phyloP scores from a whole-genome alignment of 2,797 vertebrate species.

The Megalops cyprinoides region DNA sequence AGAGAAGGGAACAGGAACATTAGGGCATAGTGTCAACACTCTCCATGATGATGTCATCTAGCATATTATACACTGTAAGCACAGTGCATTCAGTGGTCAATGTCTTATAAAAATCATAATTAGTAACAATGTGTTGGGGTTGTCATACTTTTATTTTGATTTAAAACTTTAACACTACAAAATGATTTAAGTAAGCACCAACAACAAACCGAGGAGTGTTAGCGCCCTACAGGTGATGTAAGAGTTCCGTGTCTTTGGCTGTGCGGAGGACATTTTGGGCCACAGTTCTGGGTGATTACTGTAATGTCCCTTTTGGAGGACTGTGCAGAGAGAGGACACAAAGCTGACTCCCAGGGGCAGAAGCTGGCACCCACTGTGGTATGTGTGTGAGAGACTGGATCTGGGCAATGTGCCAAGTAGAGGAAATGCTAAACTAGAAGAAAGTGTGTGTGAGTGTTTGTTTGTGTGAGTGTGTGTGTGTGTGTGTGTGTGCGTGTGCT shows the following conservation, averaged over 20 bases:
- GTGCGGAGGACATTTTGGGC: constrained; percentile 4
- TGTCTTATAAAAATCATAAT: no score
- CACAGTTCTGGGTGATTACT: background rate
- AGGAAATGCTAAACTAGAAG: background rate
- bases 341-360: background rate
- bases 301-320: background rate
- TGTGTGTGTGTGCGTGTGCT: background rate
- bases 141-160: no score
- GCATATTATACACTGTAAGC: no score
- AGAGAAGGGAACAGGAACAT: no score
- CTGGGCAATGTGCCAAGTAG: background rate
- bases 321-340: background rate
- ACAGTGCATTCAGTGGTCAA: no score
- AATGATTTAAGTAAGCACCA: no score
- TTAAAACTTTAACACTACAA: no score
- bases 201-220: no score
- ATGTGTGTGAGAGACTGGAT: background rate
- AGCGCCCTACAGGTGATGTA: background rate
- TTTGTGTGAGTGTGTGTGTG: background rate
- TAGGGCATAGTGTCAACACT: no score
- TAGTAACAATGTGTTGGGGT: no score
- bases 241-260: background rate
- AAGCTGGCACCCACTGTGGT: background rate
- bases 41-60: no score
- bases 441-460: background rate